phyloP scores from a whole-genome alignment of 1,140 invertebrate genomes.

The Zaprionus ghesquierei region DNA sequence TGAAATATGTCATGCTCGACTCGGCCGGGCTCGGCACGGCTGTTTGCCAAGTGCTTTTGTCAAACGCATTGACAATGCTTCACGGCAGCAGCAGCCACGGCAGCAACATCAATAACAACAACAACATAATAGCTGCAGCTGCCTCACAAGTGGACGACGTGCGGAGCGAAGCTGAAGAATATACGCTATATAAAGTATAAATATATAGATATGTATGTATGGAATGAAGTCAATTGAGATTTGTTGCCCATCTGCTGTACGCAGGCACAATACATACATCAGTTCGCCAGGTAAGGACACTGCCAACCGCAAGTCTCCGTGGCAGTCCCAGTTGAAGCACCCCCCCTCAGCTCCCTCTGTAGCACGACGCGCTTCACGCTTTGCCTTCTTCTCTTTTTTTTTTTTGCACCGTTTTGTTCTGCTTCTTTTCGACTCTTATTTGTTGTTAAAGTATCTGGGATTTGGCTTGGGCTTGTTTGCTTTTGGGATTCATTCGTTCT shows the following conservation, averaged over 20 bases:
- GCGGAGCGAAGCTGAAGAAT: conserved; percentile 3
- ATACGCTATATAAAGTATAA: no score
- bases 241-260: conserved; percentile 27
- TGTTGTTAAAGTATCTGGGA: conserved; percentile 62
- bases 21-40: conserved; percentile 29
- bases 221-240: conserved; percentile 49
- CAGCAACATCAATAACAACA: conserved; percentile 4
- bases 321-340: background rate
- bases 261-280: conserved; percentile 59
- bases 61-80: conserved; percentile 73
- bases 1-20: conserved; percentile 38
- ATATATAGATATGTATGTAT: no score
- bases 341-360: background rate
- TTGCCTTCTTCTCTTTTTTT: conserved; percentile 35
- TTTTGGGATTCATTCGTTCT: conserved; percentile 51
- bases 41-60: conserved; percentile 68
- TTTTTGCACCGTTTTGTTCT: conserved; percentile 4
- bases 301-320: background rate
- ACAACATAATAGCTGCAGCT: background rate
- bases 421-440: conserved; percentile 43
- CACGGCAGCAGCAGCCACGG: conserved; percentile 49
- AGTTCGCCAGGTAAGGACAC: conserved; percentile 27
- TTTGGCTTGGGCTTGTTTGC: conserved; percentile 55
- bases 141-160: no score
- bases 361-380: conserved; percentile 15